Evolutionary conservation across 2,113 vertebrate genomes (phyloP).

Genomic region (Budorcas taxicolor): DNA sequence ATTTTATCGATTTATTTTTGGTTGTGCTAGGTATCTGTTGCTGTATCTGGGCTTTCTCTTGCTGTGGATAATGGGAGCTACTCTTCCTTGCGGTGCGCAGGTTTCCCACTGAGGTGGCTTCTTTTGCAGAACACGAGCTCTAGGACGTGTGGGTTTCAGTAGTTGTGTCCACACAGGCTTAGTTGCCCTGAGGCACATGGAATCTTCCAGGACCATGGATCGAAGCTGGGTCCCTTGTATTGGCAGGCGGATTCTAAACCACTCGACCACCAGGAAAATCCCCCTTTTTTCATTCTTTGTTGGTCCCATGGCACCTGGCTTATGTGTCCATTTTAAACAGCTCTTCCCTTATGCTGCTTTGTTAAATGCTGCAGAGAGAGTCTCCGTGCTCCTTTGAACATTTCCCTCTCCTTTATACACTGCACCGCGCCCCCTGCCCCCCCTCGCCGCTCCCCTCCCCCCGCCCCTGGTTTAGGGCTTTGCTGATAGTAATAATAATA

Average conservation of each 20-base stretch:
- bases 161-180: not conserved
- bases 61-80: not conserved
- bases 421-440: not conserved
- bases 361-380: not conserved
- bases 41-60: not conserved
- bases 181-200: not conserved
- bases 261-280: not conserved
- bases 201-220: not conserved
- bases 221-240: not conserved
- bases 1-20: not conserved
- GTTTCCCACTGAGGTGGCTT: not conserved
- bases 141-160: not conserved
- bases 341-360: not conserved
- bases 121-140: not conserved
- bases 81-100: not conserved
- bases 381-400: not conserved
- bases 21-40: not conserved
- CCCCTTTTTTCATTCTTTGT: not conserved
- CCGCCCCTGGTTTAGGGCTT: not conserved
- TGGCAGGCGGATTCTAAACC: not conserved
- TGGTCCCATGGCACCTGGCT: not conserved
- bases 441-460: fast-evolving
- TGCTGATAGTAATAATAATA: not conserved
- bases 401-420: not conserved
- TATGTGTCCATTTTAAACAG: not conserved